Conservation (phyloP, 2,113 vertebrate species). For the Felis chaus region DNA sequence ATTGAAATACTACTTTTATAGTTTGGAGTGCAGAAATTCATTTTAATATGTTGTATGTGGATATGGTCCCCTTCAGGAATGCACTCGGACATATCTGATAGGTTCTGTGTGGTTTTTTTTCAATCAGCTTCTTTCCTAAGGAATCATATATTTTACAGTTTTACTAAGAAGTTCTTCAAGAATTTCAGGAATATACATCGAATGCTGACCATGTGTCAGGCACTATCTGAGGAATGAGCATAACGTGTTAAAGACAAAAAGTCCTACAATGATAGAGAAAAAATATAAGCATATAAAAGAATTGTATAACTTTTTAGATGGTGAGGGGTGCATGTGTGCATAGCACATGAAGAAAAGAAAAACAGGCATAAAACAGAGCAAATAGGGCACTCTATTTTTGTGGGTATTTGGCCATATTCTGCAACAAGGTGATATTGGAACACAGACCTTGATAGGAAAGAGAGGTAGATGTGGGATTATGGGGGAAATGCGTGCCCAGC, state of each 20-base stretch:
- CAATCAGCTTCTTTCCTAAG: not conserved
- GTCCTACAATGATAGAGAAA: not conserved
- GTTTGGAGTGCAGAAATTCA: not conserved
- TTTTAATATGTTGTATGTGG: not conserved
- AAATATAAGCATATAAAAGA: not conserved
- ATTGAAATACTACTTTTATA: not conserved
- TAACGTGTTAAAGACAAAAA: not conserved
- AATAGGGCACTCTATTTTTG: not conserved
- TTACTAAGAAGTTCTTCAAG: not conserved
- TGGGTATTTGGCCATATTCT: not conserved
- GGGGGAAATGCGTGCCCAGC: not conserved
- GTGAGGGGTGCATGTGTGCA: too few species aligned
- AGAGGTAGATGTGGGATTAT: fast-evolving
- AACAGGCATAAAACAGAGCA: not conserved
- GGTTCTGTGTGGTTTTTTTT: not conserved
- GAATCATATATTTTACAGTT: not conserved
- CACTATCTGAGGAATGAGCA: not conserved
- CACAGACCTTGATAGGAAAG: not conserved
- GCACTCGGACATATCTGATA: not conserved
- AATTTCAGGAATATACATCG: not conserved
- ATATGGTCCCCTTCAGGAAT: not conserved
- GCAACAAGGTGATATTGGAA: not conserved
- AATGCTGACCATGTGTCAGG: not conserved
- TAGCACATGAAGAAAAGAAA: not conserved
- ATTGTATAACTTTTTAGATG: not conserved